Evolutionary conservation across 2,888 invertebrate genomes (phyloP), one percentile per base, ranked within the genome.

Genomic region (Spialia ferax): DNA sequence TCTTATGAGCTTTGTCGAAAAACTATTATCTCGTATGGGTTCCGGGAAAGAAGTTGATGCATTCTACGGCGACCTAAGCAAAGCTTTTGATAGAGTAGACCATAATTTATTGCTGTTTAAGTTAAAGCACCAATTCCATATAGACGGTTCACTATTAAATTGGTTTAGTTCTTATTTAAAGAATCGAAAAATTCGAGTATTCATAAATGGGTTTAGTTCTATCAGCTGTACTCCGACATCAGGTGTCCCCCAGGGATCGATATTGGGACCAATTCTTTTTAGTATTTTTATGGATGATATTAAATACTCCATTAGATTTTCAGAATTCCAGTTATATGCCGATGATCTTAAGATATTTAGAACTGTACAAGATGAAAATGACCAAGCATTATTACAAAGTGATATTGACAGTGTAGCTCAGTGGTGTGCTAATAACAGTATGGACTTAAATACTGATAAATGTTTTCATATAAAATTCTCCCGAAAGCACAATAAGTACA

Each of bases 211-310:
- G 6, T 52, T 26, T 6, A 23, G 23, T 8, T 26, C 52, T 26
- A 13, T n/a, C 13, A 2, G 11, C 6, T 52, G 22, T n/a, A 22
- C 13, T n/a, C 52, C 52, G 1, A 4, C 13, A 23, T 52, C 52
- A 52, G 52, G 26, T 10, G 48, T 52, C 10, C 52, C 52, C 1
- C 52, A 54, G 4, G 52, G 52, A 6, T 64, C 65, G 56, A 65
- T 61, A 22, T 61, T 61, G 26, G 61, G 61, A 3, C 61, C 61
- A 50, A 50, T 61, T 22, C 32, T 61, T n/a, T 61, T 61, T 32
- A 50, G 1, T 13, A n/a, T 45, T 1, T 60, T 26, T n/a, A 60
- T 60, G 7, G 60, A 60, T 45, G 60, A 60, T 13, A 60, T 60
- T 10, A 60, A 45, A 45, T 29, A 60, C 15, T 48, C 18, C 26